Evolutionary conservation across 1,140 invertebrate species (phyloP).

Genomic region (Eumaeus atala): DNA sequence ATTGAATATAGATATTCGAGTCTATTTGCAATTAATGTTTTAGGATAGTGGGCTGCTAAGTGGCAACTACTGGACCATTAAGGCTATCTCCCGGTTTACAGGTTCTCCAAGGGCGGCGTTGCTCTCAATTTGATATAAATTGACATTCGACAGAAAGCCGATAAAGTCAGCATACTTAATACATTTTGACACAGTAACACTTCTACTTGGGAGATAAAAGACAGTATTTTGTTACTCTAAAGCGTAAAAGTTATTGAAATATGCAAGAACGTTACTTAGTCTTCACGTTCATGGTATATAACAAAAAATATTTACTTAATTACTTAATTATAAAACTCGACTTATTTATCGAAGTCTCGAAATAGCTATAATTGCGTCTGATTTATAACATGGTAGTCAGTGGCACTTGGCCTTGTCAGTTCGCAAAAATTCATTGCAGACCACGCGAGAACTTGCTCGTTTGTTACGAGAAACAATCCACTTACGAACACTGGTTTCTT

Average conservation of each 20-base stretch:
- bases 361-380: too few species aligned
- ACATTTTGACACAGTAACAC: constrained; percentile 40
- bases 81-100: constrained; percentile 16
- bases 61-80: constrained; percentile 21
- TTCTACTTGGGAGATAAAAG: constrained; percentile 13
- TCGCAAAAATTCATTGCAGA: constrained; percentile 9
- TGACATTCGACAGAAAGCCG: constrained; percentile 52
- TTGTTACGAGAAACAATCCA: constrained; percentile 8
- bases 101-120: constrained; percentile 10
- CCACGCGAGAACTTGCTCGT: background rate
- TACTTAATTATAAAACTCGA: constrained; percentile 1
- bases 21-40: constrained; percentile 4
- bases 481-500: constrained; percentile 9
- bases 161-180: constrained; percentile 56
- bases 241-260: too few species aligned
- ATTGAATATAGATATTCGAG: background rate
- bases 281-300: background rate
- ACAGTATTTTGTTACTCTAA: too few species aligned
- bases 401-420: constrained; percentile 14
- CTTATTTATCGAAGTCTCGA: too few species aligned
- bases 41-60: constrained; percentile 2
- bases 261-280: too few species aligned
- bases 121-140: constrained; percentile 42
- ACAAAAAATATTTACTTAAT: constrained; percentile 14
- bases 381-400: too few species aligned